These are phyloP conservation scores for Athetis lepigone DNA, from an alignment of 2,888 invertebrate species.

Conservation along the genomic window DNA sequence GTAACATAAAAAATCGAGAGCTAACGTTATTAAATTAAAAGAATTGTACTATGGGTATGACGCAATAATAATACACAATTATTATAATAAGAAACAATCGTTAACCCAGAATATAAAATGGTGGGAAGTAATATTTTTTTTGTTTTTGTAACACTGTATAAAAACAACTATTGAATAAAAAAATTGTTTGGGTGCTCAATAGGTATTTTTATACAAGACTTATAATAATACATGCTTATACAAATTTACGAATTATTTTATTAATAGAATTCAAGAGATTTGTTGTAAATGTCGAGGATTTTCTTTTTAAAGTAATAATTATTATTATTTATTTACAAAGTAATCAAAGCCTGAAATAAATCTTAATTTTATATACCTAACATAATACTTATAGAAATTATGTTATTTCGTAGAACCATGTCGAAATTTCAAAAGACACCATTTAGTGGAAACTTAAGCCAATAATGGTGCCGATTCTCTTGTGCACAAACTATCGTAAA, in stretches of 20 bases:
- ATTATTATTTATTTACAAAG: neutral
- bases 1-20: slow-evolving; percentile 31
- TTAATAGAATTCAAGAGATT: slow-evolving; percentile 15
- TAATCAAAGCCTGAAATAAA: neutral
- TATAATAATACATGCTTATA: neutral
- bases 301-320: neutral
- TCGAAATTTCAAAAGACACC: too few species aligned
- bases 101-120: slow-evolving; percentile 43
- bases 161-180: neutral
- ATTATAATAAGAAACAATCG: slow-evolving; percentile 39
- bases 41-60: slow-evolving; percentile 6
- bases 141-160: slow-evolving; percentile 2
- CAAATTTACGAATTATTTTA: slow-evolving; percentile 5
- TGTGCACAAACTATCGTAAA: too few species aligned
- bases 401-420: too few species aligned
- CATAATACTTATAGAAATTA: too few species aligned
- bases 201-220: neutral
- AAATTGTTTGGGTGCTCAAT: neutral
- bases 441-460: too few species aligned
- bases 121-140: slow-evolving; percentile 37
- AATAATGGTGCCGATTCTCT: too few species aligned
- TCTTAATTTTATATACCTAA: too few species aligned
- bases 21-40: slow-evolving; percentile 18
- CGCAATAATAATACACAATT: slow-evolving; percentile 41
- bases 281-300: slow-evolving; percentile 17